These are phyloP conservation scores for Uromys caudimaculatus DNA, from an alignment of 2,797 vertebrate species.

Conservation along the genomic window DNA sequence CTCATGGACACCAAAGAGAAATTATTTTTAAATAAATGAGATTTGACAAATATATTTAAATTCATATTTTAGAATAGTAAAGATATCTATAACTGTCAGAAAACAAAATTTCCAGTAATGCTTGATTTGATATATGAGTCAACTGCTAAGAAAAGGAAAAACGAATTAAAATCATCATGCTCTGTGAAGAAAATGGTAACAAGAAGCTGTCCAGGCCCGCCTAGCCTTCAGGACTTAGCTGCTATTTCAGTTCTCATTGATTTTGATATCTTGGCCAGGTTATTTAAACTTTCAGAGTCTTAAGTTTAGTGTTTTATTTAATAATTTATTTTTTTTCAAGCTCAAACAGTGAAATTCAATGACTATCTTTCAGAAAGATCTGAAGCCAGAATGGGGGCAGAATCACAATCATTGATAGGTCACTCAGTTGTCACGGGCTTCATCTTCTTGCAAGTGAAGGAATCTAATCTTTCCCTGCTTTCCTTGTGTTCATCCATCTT, in stretches of 20 bases:
- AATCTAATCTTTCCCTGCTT: background rate
- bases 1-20: background rate
- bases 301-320: background rate
- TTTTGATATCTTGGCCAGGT: background rate
- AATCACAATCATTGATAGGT: background rate
- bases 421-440: background rate
- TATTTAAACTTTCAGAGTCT: background rate
- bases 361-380: background rate
- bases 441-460: background rate
- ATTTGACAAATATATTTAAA: conserved; percentile 3
- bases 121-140: background rate
- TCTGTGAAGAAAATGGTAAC: background rate
- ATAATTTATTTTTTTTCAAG: background rate
- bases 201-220: background rate
- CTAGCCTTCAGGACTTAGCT: too few relatives aligned
- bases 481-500: background rate
- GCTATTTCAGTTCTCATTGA: background rate
- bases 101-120: conserved; percentile 23
- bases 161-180: rapidly evolving
- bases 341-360: background rate
- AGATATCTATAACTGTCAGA: background rate
- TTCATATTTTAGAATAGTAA: background rate
- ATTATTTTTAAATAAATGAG: conserved; percentile 2
- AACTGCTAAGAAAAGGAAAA: background rate
- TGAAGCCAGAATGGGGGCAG: background rate